phyloP scores from a whole-genome alignment of 2,888 invertebrate genomes.

The Rhopalosiphum nymphaeae region DNA sequence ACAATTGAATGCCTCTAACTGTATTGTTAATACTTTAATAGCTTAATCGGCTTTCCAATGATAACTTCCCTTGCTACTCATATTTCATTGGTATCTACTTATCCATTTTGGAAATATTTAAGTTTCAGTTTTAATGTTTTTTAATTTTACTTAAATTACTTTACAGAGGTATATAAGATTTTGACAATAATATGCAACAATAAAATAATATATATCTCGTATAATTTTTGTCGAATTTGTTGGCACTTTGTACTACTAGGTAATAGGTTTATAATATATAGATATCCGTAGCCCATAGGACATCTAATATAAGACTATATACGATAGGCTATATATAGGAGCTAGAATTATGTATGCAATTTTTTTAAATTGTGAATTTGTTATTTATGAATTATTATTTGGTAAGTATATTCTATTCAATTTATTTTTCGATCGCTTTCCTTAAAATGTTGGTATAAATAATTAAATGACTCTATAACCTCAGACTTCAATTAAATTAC shows the following conservation, averaged over 20 bases:
- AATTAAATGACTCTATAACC: background rate
- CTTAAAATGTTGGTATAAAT: background rate
- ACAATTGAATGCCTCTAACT: slow-evolving; percentile 11
- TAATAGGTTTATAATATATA: background rate
- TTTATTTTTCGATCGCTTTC: background rate
- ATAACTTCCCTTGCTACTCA: background rate
- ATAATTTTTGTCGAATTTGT: background rate
- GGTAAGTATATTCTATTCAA: background rate
- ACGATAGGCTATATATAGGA: too few species aligned
- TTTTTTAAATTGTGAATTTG: background rate
- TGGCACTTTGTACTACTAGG: background rate
- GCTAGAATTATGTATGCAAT: background rate
- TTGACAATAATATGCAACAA: background rate
- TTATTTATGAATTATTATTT: background rate
- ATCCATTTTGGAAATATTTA: background rate
- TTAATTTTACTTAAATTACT: background rate
- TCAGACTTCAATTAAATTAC: background rate
- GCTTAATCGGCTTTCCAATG: background rate
- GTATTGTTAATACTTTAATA: background rate
- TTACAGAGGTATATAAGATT: background rate
- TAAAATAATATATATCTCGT: background rate
- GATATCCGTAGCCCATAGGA: background rate
- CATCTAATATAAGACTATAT: background rate
- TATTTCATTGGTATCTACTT: background rate
- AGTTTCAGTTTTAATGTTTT: background rate